These are phyloP conservation scores for Hirtodrosophila confusa DNA, from an alignment of 2,888 invertebrate genomes.

Conservation along the genomic window DNA sequence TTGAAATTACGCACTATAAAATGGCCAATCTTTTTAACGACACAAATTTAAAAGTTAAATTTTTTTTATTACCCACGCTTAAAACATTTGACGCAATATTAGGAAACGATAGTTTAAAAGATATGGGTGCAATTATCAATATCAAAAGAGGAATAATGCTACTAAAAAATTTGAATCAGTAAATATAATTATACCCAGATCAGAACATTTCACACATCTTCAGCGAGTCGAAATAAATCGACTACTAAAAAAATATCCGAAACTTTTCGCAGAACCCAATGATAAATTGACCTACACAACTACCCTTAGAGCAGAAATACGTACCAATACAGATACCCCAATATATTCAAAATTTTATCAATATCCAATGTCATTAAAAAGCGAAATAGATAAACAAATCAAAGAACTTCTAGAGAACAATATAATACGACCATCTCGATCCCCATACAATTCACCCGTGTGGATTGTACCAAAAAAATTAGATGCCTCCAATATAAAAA, in stretches of 20 bases:
- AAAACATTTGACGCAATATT: neutral
- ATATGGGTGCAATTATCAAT: neutral
- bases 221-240: neutral
- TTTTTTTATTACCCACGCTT: slow-evolving; percentile 2
- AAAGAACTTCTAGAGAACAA: slow-evolving; percentile 10
- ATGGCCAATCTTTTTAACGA: slow-evolving; percentile 1
- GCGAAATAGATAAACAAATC: slow-evolving; percentile 22
- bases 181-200: slow-evolving; percentile 13
- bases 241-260: slow-evolving; percentile 3
- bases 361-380: slow-evolving; percentile 10
- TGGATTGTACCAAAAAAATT: neutral
- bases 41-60: neutral
- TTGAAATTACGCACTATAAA: neutral
- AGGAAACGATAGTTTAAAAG: neutral
- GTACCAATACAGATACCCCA: too few relatives aligned
- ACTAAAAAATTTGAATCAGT: slow-evolving; percentile 8
- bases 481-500: neutral
- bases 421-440: neutral
- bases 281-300: slow-evolving; percentile 9
- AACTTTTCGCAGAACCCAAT: slow-evolving; percentile 23
- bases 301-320: neutral
- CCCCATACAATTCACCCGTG: neutral
- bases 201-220: slow-evolving; percentile 7
- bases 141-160: neutral
- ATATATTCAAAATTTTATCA: slow-evolving; percentile 10